phyloP scores from a whole-genome alignment of 2,888 invertebrate species.

The Agonopterix arenella region DNA sequence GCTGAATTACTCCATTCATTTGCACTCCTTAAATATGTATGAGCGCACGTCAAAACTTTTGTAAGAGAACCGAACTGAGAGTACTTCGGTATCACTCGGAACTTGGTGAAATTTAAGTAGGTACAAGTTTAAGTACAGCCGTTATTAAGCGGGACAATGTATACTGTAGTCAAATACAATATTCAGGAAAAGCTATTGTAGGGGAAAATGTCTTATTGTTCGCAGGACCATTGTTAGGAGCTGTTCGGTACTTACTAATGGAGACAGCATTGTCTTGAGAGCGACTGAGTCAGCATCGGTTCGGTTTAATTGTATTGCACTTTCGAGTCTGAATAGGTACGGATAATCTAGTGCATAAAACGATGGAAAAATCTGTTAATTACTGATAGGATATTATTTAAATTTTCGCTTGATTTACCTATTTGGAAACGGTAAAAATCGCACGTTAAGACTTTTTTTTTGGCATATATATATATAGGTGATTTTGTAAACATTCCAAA shows the following conservation, averaged over 20 bases:
- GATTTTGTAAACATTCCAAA: too few relatives aligned
- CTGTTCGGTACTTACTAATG: constrained; percentile 63
- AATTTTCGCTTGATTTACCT: too few relatives aligned
- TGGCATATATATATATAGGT: too few relatives aligned
- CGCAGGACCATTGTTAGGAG: constrained; percentile 46
- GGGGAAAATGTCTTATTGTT: constrained; percentile 66
- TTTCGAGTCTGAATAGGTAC: constrained; percentile 3
- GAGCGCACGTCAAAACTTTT: constrained; percentile 44
- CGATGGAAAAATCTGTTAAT: too few relatives aligned
- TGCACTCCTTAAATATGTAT: constrained; percentile 49
- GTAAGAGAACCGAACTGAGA: constrained; percentile 25
- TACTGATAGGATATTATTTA: too few relatives aligned
- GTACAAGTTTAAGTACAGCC: constrained; percentile 37
- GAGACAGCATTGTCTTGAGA: constrained; percentile 62
- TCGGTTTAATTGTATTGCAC: constrained; percentile 28
- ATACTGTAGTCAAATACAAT: constrained; percentile 56
- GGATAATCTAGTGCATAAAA: background rate
- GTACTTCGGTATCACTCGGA: constrained; percentile 37
- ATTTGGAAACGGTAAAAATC: too few relatives aligned
- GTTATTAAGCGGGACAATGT: constrained; percentile 51
- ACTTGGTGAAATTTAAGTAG: constrained; percentile 42
- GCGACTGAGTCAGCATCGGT: constrained; percentile 37
- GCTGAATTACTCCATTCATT: constrained; percentile 38
- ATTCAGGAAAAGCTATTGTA: constrained; percentile 68
- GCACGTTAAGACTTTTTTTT: too few relatives aligned